phyloP scores from a whole-genome alignment of 2,888 invertebrate genomes.

The Helicoverpa assulta region DNA sequence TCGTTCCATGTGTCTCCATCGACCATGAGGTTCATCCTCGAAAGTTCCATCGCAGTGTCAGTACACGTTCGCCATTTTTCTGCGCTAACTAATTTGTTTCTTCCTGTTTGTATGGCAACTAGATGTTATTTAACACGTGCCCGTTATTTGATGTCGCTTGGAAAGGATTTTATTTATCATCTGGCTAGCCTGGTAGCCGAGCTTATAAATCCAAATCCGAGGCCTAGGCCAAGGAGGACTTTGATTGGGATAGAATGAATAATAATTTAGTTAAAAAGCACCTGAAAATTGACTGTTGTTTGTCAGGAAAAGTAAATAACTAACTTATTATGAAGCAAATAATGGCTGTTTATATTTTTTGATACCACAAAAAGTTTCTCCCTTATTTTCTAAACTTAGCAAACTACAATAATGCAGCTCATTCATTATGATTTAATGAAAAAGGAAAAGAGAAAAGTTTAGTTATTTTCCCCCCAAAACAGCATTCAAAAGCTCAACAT shows the following conservation, averaged over 20 bases:
- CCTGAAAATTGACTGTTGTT: no score
- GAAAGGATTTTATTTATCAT: no score
- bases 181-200: no score
- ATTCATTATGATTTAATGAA: background rate
- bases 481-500: constrained; percentile 8
- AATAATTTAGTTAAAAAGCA: no score
- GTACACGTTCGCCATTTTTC: constrained; percentile 31
- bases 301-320: no score
- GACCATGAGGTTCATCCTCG: background rate
- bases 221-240: no score
- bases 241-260: no score
- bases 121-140: constrained; percentile 5
- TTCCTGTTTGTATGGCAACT: constrained; percentile 26
- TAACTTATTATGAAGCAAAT: no score
- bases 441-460: constrained; percentile 9
- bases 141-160: background rate
- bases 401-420: background rate
- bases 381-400: background rate
- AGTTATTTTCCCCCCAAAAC: constrained; percentile 17
- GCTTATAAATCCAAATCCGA: no score
- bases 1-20: background rate
- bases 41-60: constrained; percentile 36
- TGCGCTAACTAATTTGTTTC: constrained; percentile 46
- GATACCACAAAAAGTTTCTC: background rate
- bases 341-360: no score